Evolutionary conservation across 2,113 vertebrate species (phyloP), one percentile per base, ranked within the genome.

Genomic region (Pelecanoides urinatrix): DNA sequence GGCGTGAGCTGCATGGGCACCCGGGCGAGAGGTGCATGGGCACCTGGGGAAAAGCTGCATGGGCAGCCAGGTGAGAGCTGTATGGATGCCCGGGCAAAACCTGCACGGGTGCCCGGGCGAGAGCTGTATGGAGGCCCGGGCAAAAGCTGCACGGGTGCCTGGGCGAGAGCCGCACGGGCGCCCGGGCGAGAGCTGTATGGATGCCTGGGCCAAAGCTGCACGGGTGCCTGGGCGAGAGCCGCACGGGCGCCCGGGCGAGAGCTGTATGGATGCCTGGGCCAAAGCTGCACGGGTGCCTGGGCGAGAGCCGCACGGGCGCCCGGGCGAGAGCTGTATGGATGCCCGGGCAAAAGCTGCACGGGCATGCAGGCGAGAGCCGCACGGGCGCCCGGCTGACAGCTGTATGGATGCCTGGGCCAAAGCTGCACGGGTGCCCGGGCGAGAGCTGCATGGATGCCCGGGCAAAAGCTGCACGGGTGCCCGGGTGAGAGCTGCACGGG

Each of bases 191-290:
- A 40, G 8, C 17, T 40, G 11, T 21, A 29, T 2, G 4, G 30
- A 6, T 17, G 34, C 9, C 27, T 5, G 6, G 26, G 18, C 1
- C 3, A 10, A 13, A 58, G 15, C 67, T 8, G 10, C 34, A 16
- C 0, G 3, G 22, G 10, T 22, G 50, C 6, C 16, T 1, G 1
- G 7, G 16, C 2, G 7, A 11, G 8, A 6, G 9, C 11, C 11
- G 16, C 16, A 16, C 0, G 16, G n/a, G 36, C 49, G 40, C 1
- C 23, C 0, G 3, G 7, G 4, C 11, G 11, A 45, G 23, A 19
- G 6, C 4, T 19, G 4, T 3, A n/a, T 0, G 10, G 47, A 19
- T 6, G 25, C 6, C 18, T 0, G 3, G 30, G 8, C 3, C 1
- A 22, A 34, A 40, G 9, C 10, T 17, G 20, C 5, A 8, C 0